Evolutionary conservation across 2,113 vertebrate genomes (phyloP), one percentile per base, ranked within the genome.

Genomic region (Pionites leucogaster): DNA sequence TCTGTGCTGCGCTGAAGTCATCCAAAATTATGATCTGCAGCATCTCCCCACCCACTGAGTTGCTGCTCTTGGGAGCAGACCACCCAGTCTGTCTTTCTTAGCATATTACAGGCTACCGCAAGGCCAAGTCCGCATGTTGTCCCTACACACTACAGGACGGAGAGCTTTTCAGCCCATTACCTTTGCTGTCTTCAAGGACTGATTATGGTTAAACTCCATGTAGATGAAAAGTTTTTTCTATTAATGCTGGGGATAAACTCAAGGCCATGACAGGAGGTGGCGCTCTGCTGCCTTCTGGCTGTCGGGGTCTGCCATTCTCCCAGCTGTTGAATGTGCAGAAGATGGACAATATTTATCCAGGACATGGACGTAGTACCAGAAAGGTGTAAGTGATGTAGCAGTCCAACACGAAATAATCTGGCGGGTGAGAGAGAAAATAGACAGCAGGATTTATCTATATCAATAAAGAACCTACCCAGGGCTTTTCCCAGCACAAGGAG

Each of bases 11-110:
- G 1, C 39, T 84, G 85, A 92, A 86, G 53, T 88, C 4, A 71
- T 95, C 79, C 93, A 92, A 94, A 96, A 78, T 92, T 46, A 88
- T 75, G 88, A 81, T 83, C 71, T 83, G 41, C 71, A 35, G 60
- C 67, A 59, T 37, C 33, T 96, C 75, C 67, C 78, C 88, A 75
- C 92, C 90, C 93, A 90, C 75, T 0, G 20, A 80, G 59, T 15
- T 53, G 67, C 64, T 88, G 3, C 50, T 88, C 88, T 62, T 60
- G 76, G 46, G 82, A 88, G 39, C 46, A 90, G 91, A 95, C 95
- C 85, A 83, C 95, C 94, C 92, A 90, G 20, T 88, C 25, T 90
- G 37, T 50, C 60, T 47, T 57, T 57, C 53, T 64, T 37, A 41
- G 76, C 1, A 0, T 35, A 64, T 33, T 7, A 1, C 53, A 81